A percentile compares a stretch with the other conserved stretches of the same genome.
Evolutionary conservation across 2,797 vertebrate species (phyloP).

Genomic region (Myripristis murdjan): DNA sequence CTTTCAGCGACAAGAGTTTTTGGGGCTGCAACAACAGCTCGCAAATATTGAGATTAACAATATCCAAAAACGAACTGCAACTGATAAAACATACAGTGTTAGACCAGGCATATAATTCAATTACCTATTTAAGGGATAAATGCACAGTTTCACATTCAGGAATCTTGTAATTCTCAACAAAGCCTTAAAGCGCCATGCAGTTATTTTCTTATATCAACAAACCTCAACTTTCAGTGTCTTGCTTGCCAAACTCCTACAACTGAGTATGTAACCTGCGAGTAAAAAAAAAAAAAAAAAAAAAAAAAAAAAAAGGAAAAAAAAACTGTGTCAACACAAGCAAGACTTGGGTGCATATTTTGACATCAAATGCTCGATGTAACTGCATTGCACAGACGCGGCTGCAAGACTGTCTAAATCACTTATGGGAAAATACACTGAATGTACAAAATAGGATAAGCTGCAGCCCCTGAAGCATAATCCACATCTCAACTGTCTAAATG

Average conservation of each 20-base stretch:
- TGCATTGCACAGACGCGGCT: background rate
- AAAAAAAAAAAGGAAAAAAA: too few relatives aligned
- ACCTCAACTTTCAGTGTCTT: background rate
- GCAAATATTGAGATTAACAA: slow-evolving; percentile 20
- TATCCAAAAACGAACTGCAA: background rate
- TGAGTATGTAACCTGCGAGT: background rate
- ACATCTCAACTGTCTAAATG: too few relatives aligned
- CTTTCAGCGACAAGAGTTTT: slow-evolving; percentile 2
- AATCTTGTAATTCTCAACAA: background rate
- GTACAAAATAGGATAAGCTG: too few relatives aligned
- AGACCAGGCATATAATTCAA: background rate
- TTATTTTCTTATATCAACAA: background rate
- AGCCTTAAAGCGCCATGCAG: background rate
- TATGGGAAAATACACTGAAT: too few relatives aligned
- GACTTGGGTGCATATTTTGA: background rate
- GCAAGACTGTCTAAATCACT: background rate
- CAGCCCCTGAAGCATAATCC: too few relatives aligned
- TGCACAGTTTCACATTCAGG: slow-evolving; percentile 5
- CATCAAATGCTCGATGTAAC: background rate
- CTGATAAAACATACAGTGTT: background rate
- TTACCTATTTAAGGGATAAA: slow-evolving; percentile 12
- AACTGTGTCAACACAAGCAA: background rate
- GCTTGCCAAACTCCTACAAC: background rate
- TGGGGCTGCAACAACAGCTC: slow-evolving; percentile 15
- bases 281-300: too few relatives aligned